A percentile compares a stretch with the other conserved stretches of the same genome.
These are phyloP conservation scores for Herpetotheres cachinnans DNA, from an alignment of 2,113 vertebrate genomes.

Conservation along the genomic window DNA sequence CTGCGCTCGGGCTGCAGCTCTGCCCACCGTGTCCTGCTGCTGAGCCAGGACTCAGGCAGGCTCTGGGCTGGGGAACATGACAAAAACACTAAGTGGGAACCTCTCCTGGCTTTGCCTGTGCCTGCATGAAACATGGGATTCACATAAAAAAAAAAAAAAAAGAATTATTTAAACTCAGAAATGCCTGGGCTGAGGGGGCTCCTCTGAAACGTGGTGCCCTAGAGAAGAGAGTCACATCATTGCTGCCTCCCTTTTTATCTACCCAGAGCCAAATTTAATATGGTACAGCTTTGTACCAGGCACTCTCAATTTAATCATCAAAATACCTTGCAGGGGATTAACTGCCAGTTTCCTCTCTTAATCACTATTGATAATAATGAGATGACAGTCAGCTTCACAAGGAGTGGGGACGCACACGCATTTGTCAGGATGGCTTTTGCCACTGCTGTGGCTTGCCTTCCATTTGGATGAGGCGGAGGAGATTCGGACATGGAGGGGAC, in stretches of 20 bases:
- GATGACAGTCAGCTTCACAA: neutral
- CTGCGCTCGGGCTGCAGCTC: neutral
- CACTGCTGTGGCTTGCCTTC: neutral
- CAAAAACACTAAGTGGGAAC: neutral
- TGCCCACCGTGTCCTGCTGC: rapidly evolving
- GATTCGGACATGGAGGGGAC: neutral
- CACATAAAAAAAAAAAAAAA: neutral
- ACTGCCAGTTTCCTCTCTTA: slow-evolving; percentile 13
- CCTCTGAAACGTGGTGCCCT: neutral
- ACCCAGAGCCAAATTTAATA: neutral
- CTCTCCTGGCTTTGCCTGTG: neutral
- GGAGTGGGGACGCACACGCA: neutral
- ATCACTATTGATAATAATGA: slow-evolving; percentile 4
- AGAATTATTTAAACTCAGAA: neutral
- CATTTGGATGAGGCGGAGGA: neutral
- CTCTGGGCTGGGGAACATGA: neutral
- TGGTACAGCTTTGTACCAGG: neutral
- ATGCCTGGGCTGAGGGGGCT: neutral
- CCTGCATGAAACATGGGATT: neutral
- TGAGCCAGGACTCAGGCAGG: neutral
- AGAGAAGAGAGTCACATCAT: neutral
- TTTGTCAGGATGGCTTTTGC: neutral
- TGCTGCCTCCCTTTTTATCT: neutral
- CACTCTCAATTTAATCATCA: neutral
- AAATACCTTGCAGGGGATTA: slow-evolving; percentile 31